Evolutionary conservation across 2,797 vertebrate genomes (phyloP), one percentile per base, ranked within the genome.

Genomic region (Danio jaintianensis): DNA sequence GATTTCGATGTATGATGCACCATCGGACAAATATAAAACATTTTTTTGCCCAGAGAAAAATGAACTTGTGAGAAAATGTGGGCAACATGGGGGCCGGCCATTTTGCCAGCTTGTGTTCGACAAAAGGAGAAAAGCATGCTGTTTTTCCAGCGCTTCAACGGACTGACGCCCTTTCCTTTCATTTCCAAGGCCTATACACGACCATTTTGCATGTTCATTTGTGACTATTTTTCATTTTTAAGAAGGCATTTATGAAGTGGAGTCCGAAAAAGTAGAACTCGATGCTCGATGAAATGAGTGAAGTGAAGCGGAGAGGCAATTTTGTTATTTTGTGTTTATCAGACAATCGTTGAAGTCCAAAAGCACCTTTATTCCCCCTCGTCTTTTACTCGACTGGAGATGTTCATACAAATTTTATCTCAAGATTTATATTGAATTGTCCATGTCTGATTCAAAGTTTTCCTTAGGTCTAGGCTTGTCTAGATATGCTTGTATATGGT

Each of bases 371-470:
- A 93, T 93, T 93, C 92, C 92, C 93, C 93, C 90, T 94, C 93
- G 75, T 71, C 77, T 75, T 55, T 84, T 83, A 73, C 82, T 67
- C 74, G 80, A 56, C 82, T 80, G 63, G 81, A 84, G 70, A 83
- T 86, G 83, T 79, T 83, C 75, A 80, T 81, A 79, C 48, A 77
- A 78, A 70, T 75, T 85, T 95, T 95, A 95, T 95, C 95, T 95
- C 92, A 93, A 95, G 93, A 94, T 95, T 96, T 96, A 94, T 96
- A 96, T 95, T 81, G 93, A 95, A 96, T 95, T 94, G 95, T 95
- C 94, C 94, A 95, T 96, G 95, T 95, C 93, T 92, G 92, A 94
- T 93, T 90, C 90, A 89, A 93, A 93, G 89, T 94, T 93, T 93
- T 92, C 91, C 64, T 94, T 93, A 94, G 94, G 93, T 95, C 95